Base-by-base conservation (phyloP, 2,797 vertebrate genomes). In the Microhierax caerulescens region DNA sequence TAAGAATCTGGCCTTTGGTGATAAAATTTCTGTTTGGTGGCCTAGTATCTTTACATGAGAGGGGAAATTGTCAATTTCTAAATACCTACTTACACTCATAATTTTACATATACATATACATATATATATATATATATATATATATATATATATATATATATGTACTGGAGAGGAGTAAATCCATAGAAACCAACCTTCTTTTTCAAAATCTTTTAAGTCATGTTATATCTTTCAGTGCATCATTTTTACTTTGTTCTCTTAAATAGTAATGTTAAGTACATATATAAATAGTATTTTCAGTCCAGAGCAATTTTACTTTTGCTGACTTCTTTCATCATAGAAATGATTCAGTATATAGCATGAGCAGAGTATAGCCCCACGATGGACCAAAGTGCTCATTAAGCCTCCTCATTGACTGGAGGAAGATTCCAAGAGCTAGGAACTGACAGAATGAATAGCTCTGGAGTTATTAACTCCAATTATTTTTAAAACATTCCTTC, bases 151-250 rank as follows among this genome's bases (percentile, higher is more conserved):
- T 13, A 10, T 30, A 30, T 4, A 9, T 20, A 10, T 1, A 22
- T 48, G 0, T 37, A 41, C 22, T n/a, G 9, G 30, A 64, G 7
- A 56, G 0, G 0, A 45, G 3, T 23, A 13, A 82, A 34, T 60
- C 23, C 18, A 21, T 3, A 37, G 13, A 75, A 78, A 85, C 2
- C 8, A 48, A 53, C 1, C 7, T 56, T 59, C 36, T 50, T 18
- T 61, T 57, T 67, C 4, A 20, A 74, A 75, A 47, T 23, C 7
- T 85, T 85, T 54, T 14, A 45, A 45, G 19, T 48, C 41, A 13
- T 11, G 15, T 63, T 25, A 3, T 37, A 16, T 47, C 25, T 45
- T 8, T 48, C 25, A 32, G 27, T 32, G 21, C 12, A 41, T 24
- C 5, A 32, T 28, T 47, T 90, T 82, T 68, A 37, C 9, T 86